Evolutionary conservation across 2,888 invertebrate species (phyloP).

Genomic region (Clitarchus hookeri): DNA sequence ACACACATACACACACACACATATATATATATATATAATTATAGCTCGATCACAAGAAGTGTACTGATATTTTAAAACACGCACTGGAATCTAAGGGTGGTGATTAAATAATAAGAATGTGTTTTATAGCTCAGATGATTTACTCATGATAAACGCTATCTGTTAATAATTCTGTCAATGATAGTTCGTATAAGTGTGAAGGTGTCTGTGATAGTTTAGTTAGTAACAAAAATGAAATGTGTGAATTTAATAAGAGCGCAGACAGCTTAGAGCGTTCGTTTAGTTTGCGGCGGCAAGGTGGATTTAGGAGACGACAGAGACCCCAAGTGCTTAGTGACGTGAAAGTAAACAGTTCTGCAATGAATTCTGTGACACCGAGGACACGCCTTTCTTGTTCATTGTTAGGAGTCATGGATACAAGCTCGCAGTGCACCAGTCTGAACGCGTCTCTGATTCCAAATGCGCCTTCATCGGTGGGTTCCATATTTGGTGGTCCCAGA

Average conservation of each 20-base stretch:
- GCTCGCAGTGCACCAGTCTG: constrained; percentile 28
- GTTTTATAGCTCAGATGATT: too few species aligned
- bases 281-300: constrained; percentile 37
- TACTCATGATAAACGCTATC: too few species aligned
- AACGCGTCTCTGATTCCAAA: neutral
- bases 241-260: neutral
- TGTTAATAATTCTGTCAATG: too few species aligned
- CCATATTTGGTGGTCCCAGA: neutral
- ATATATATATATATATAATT: too few species aligned
- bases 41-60: too few species aligned
- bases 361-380: neutral
- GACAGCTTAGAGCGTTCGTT: constrained; percentile 29
- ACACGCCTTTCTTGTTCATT: constrained; percentile 17
- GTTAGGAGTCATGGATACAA: constrained; percentile 9
- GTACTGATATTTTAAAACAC: too few species aligned
- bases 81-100: too few species aligned
- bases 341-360: neutral
- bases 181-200: neutral
- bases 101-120: too few species aligned
- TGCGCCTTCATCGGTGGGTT: constrained; percentile 1
- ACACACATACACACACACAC: too few species aligned
- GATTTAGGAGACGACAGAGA: constrained; percentile 36
- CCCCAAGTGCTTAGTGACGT: neutral
- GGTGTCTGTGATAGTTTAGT: constrained; percentile 34
- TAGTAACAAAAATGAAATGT: constrained; percentile 10